Percentiles rank a stretch among this genome's conserved stretches.
These are phyloP conservation scores for Drosophila pandora DNA, from an alignment of 1,140 invertebrate genomes.

Conservation along the genomic window DNA sequence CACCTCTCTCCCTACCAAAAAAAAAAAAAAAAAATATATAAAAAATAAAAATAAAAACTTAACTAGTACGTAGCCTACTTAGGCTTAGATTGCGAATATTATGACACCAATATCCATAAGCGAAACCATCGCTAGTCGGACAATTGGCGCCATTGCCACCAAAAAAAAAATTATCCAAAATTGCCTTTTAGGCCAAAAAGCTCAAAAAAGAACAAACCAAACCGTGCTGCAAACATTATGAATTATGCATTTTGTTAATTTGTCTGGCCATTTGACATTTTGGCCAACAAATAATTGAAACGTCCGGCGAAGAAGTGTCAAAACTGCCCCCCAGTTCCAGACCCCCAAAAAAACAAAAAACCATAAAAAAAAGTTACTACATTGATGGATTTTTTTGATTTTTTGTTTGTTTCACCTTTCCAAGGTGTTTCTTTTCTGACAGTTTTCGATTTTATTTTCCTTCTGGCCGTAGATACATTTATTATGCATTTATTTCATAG, in stretches of 20 bases:
- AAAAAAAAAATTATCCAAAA: slow-evolving; percentile 20
- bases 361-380: background rate
- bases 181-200: slow-evolving; percentile 6
- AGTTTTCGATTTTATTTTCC: background rate
- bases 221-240: slow-evolving; percentile 25
- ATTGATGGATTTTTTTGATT: slow-evolving; percentile 4
- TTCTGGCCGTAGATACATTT: background rate
- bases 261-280: slow-evolving; percentile 36
- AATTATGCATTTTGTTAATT: slow-evolving; percentile 62
- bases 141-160: slow-evolving; percentile 30
- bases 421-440: slow-evolving; percentile 5
- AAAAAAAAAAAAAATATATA: slow-evolving; percentile 4
- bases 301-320: slow-evolving; percentile 37
- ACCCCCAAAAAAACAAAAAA: background rate
- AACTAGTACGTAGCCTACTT: slow-evolving; percentile 17
- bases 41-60: background rate
- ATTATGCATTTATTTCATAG: background rate
- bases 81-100: slow-evolving; percentile 27
- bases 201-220: no score
- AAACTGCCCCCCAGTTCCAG: slow-evolving; percentile 16
- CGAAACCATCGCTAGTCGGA: slow-evolving; percentile 26
- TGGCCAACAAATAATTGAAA: slow-evolving; percentile 39
- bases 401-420: background rate
- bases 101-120: slow-evolving; percentile 48
- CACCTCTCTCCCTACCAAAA: slow-evolving; percentile 22